Percentiles rank a stretch among this genome's conserved stretches.
These are phyloP conservation scores for Gallinago undulata DNA, from an alignment of 2,113 vertebrate genomes.

Conservation along the genomic window DNA sequence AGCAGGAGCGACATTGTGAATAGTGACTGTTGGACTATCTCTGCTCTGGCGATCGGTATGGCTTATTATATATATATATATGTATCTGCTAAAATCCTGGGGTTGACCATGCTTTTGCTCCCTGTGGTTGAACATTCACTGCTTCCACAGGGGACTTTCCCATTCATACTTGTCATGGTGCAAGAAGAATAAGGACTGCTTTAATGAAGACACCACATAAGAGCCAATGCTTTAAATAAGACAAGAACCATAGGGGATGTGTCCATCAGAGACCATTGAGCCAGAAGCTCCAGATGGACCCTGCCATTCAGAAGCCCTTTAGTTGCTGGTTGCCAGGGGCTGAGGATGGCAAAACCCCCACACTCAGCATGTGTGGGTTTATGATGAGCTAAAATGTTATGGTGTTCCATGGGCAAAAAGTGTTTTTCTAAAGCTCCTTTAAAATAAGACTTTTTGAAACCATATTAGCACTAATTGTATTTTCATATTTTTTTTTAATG, in stretches of 20 bases:
- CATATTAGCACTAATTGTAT: neutral
- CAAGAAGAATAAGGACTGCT: neutral
- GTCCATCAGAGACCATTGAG: neutral
- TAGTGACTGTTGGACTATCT: neutral
- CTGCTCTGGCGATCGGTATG: neutral
- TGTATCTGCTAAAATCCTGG: neutral
- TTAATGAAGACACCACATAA: neutral
- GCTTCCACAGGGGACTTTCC: neutral
- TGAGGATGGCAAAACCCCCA: neutral
- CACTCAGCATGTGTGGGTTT: accelerated
- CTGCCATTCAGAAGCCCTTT: neutral
- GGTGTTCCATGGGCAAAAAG: neutral
- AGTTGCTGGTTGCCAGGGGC: neutral
- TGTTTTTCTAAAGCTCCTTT: neutral
- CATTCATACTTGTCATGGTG: neutral
- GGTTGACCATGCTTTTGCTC: neutral
- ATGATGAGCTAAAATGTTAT: neutral
- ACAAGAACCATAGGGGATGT: neutral
- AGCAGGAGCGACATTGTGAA: neutral
- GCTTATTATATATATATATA: neutral
- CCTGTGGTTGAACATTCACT: neutral
- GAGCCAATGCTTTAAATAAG: neutral
- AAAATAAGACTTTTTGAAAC: neutral
- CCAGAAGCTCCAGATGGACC: neutral
- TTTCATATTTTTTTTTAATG: neutral